Percentiles rank a stretch among this genome's conserved stretches.
Conservation (phyloP, 2,888 invertebrate species). For the Lasioglossum marginatum region DNA sequence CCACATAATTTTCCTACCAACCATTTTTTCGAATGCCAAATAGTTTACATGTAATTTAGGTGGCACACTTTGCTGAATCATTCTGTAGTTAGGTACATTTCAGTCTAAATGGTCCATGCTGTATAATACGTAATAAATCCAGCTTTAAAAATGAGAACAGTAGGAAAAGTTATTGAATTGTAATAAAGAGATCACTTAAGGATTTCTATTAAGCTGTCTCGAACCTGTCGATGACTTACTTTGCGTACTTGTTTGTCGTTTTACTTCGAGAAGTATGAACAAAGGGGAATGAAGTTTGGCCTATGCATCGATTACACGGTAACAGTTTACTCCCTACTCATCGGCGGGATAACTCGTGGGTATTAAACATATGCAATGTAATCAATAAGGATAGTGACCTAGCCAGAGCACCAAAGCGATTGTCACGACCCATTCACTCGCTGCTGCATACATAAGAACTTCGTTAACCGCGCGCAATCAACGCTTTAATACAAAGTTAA, state of each 20-base stretch:
- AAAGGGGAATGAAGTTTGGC: neutral
- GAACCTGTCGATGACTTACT: conserved; percentile 7
- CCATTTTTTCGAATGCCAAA: too few relatives aligned
- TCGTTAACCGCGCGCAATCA: neutral
- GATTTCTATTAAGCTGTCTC: neutral
- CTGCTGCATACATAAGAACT: neutral
- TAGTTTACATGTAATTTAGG: too few relatives aligned
- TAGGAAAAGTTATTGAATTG: neutral
- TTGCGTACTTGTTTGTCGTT: neutral
- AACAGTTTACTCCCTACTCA: neutral
- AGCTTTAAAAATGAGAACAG: neutral
- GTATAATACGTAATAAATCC: too few relatives aligned
- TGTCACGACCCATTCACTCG: conserved; percentile 1
- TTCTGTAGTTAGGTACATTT: too few relatives aligned
- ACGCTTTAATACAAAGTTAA: neutral
- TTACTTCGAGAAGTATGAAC: neutral
- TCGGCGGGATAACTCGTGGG: neutral
- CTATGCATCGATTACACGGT: neutral
- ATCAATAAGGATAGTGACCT: conserved; percentile 4
- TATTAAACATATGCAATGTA: conserved; percentile 5
- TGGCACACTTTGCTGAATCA: too few relatives aligned
- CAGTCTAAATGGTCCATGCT: too few relatives aligned
- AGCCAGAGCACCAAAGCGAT: neutral
- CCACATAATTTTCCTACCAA: too few relatives aligned
- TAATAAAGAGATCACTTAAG: neutral